Conservation (phyloP, 2,888 invertebrate genomes). For the Microplitis deprimator region DNA sequence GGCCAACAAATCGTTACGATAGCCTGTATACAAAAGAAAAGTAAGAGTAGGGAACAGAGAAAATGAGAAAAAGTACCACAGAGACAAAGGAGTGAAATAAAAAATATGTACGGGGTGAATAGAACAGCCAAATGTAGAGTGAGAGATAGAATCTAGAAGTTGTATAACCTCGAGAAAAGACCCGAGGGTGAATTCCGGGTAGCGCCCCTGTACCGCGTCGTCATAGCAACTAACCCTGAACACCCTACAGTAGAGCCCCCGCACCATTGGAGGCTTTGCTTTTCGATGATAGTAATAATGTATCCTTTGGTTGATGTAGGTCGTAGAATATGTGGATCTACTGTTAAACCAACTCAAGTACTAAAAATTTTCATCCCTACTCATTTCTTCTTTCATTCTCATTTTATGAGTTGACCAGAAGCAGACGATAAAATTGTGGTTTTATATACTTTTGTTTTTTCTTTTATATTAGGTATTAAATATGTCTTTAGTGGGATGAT, state of each 20-base stretch:
- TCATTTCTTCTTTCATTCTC: background rate
- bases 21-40: slow-evolving; percentile 7
- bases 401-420: slow-evolving; percentile 28
- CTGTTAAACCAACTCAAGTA: slow-evolving; percentile 16
- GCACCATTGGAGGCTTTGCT: slow-evolving; percentile 62
- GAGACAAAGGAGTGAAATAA: slow-evolving; percentile 35
- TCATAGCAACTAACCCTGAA: slow-evolving; percentile 68
- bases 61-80: slow-evolving; percentile 29
- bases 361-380: slow-evolving; percentile 15
- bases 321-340: slow-evolving; percentile 53
- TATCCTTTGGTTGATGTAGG: slow-evolving; percentile 67
- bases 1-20: slow-evolving; percentile 45
- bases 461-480: background rate
- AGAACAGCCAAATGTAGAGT: slow-evolving; percentile 42
- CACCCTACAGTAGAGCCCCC: slow-evolving; percentile 62
- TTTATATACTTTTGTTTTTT: background rate
- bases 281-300: slow-evolving; percentile 69
- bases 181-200: slow-evolving; percentile 47
- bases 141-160: slow-evolving; percentile 41
- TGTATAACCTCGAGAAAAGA: slow-evolving; percentile 42
- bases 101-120: slow-evolving; percentile 33
- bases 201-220: slow-evolving; percentile 42
- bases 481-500: background rate
- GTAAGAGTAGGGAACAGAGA: slow-evolving; percentile 36
- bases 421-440: background rate